Base-by-base conservation (phyloP, 2,113 vertebrate genomes). In the Pholis gunnellus region DNA sequence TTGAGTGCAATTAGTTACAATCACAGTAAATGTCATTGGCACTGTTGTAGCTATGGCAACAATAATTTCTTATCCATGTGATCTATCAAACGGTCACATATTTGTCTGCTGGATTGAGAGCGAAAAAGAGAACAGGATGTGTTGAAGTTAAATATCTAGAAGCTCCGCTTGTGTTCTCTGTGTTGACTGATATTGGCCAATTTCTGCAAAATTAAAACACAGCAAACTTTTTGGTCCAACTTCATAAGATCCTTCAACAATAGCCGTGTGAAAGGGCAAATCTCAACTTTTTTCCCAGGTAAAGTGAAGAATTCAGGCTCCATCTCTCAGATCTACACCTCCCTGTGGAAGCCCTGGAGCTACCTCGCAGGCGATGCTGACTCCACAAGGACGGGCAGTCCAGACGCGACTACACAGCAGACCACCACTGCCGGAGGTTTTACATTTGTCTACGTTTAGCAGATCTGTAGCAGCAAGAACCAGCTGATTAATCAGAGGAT, bases 331-430 rank as follows among this genome's bases (percentile, higher is more conserved):
- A 95, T 95, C 85, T 91, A 93, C 87, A 88, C 81, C 42, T 95
- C 95, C 70, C 86, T 94, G 78, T 93, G 94, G 94, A 95, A 91
- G 79, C 95, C 94, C 80, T 92, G 94, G 95, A 94, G 90, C 89
- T 94, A 94, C 89, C 92, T 95, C 48, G 82, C 92, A 29, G 90
- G 84, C 72, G 82, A 90, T 52, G 81, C 82, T 15, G 85, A 63
- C 42, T 68, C 92, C 29, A 2, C 89, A 69, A 81, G 65, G 82
- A 83, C 86, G 36, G 68, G 78, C 1, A 79, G 48, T 14, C 64
- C 88, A 3, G 82, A 78, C 29, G 27, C 57, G 71, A 86, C 89
- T 27, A 80, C 88, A 67, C 89, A 87, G 66, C 77, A 84, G 73
- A 65, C 73, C 68, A 29, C 66, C 72, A 77, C 77, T 1, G 31